Base-by-base conservation (phyloP, 2,888 invertebrate species). In the Liodrosophila aerea region DNA sequence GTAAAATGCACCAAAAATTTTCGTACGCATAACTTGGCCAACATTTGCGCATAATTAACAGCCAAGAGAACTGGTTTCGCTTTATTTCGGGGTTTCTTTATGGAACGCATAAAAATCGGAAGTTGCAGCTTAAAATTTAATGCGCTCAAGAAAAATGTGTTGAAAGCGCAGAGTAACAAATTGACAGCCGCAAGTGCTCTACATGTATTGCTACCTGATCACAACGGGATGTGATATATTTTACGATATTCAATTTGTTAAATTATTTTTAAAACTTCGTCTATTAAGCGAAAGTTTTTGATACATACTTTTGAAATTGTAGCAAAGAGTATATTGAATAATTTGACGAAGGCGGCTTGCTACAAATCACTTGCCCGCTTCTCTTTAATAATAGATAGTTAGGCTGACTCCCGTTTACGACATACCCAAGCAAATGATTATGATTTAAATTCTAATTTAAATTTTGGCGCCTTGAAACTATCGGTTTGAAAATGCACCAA, bases 101-200 rank as follows among this genome's bases (percentile, higher is more conserved):
- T 39, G 64, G 34, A 67, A 46, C 67, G 44, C 71, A 64, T 67
- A 64, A 74, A 80, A 85, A 84, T 81, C 86, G 86, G 81, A 85
- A 84, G 81, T 81, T 74, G 65, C 54, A 73, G 84, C 84, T 85
- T 78, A 76, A 65, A 76, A 72, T 72, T 80, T 81, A 85, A 81
- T 64, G 64, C 74, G 77, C 74, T 81, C 85, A 76, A 15, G 45
- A 61, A 67, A 68, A 64, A 51, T 62, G 72, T 74, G 73, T 72
- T 74, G 73, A 73, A 73, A 73, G 73, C 73, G 41, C 11, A 36
- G 40, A 39, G 27, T 36, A 12, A 31, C 37, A 49, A 62, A 57
- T 56, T 66, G 41, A 44, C 43, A 34, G n/a, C 30, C n/a, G 15
- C 15, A 33, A 36, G 22, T 43, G 18, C 7, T 33, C 36, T 18